Base-by-base conservation (phyloP, 2,113 vertebrate genomes). In the Psilopogon haemacephalus region DNA sequence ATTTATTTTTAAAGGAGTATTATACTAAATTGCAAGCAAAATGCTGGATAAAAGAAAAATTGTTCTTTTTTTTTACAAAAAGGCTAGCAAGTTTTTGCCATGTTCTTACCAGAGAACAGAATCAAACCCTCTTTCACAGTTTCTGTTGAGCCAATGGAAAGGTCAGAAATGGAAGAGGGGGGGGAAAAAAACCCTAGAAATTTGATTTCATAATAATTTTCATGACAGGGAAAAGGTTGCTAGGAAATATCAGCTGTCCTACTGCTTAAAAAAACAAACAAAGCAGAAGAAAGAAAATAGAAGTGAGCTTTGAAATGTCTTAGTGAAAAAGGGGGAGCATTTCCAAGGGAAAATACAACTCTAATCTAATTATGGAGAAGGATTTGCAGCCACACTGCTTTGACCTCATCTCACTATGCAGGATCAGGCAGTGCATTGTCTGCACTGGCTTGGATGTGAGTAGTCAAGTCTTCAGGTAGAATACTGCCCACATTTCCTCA, bases 1-100 rank as follows among this genome's bases (percentile, higher is more conserved):
- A 42, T 95, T 67, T 73, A 30, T 93, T 95, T 94, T 95, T 85
- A 85, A 77, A 91, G 56, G 80, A 86, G 73, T 8, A 20, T 83
- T 94, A 52, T 27, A 76, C 40, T 93, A 83, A 95, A 94, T 80
- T 59, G 82, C 65, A 88, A 86, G 90, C 28, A 73, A 93, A 94
- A 76, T 74, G 60, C 52, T 80, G 32, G 79, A 88, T 86, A 68
- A 83, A 94, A 91, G 75, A 85, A 67, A 89, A 95, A 69, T 40
- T 76, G 54, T 89, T 95, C 74, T 87, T 94, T 59, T 83, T 62
- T 72, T 73, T 63, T 68, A 63, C 72, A 70, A 67, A 80, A 93
- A 68, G 12, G 30, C 52, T 64, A n/a, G 64, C 46, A 70, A 67
- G 60, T 23, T 74, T 95, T 92, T 80, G 69, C 67, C 50, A 14